Conservation (phyloP, 2,113 vertebrate genomes). For the Formicarius rufipectus region DNA sequence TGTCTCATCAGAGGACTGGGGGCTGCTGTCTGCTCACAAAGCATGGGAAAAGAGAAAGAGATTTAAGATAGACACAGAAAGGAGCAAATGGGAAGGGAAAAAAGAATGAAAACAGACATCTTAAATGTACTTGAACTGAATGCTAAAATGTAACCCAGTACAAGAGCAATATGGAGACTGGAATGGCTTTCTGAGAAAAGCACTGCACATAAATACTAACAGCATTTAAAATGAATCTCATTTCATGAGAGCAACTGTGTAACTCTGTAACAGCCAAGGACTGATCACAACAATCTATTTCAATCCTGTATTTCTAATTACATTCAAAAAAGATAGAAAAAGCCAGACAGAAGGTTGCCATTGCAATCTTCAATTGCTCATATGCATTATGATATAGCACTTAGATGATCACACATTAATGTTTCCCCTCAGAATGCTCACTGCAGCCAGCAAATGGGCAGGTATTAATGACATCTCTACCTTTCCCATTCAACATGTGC, state of each 20-base stretch:
- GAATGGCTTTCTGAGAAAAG: not conserved
- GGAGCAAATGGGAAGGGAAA: not conserved
- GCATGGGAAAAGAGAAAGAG: not conserved
- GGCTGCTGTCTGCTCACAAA: not conserved
- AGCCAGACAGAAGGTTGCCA: not conserved
- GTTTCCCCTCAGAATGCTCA: not conserved
- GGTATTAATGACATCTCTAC: not conserved
- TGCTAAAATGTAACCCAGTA: not conserved
- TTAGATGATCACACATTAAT: not conserved
- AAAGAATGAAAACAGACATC: not conserved
- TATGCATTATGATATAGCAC: not conserved
- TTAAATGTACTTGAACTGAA: not conserved
- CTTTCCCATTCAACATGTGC: not conserved
- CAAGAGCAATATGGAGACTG: not conserved
- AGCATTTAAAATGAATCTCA: not conserved
- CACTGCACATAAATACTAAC: not conserved
- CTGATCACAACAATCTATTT: not conserved
- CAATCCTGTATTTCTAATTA: not conserved
- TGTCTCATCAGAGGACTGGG: not conserved
- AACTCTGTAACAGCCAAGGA: not conserved
- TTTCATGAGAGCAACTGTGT: not conserved
- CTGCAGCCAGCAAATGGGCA: not conserved
- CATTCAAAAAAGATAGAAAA: not conserved
- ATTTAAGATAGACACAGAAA: not conserved
- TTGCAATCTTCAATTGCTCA: not conserved